Conservation (phyloP, 2,113 vertebrate species). For the Dolichotis patagonum region DNA sequence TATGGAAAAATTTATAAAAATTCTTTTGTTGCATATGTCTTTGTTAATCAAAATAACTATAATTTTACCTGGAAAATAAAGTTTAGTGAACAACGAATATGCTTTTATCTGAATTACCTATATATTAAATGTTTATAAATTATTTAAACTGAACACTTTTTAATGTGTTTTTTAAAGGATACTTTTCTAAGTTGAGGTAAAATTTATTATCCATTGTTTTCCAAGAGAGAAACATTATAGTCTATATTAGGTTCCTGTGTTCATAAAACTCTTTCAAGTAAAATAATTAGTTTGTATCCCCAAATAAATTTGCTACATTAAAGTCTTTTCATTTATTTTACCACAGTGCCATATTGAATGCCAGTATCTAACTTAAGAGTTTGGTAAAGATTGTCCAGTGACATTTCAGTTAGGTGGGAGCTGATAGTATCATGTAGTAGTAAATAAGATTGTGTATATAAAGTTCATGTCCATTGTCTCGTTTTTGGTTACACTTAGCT, state of each 20-base stretch:
- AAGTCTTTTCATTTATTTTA: neutral
- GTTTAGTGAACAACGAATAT: neutral
- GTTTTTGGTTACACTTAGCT: neutral
- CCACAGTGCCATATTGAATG: neutral
- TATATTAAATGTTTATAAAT: neutral
- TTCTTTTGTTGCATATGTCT: neutral
- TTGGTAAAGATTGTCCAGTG: neutral
- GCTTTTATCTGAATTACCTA: neutral
- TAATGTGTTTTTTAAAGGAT: neutral
- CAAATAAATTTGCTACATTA: neutral
- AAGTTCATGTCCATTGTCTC: neutral
- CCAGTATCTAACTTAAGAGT: neutral
- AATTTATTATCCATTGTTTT: neutral
- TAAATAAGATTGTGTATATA: neutral
- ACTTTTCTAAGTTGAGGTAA: neutral
- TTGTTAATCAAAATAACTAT: neutral
- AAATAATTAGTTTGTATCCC: neutral
- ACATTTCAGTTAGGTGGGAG: neutral
- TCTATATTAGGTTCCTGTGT: neutral
- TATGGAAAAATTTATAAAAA: neutral
- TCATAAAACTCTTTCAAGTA: slow-evolving; percentile 12
- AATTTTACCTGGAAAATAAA: neutral
- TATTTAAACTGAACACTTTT: neutral
- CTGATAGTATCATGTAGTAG: neutral
- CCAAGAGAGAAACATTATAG: neutral